Conservation (phyloP, 1,140 invertebrate genomes). For the Oryzaephilus surinamensis region DNA sequence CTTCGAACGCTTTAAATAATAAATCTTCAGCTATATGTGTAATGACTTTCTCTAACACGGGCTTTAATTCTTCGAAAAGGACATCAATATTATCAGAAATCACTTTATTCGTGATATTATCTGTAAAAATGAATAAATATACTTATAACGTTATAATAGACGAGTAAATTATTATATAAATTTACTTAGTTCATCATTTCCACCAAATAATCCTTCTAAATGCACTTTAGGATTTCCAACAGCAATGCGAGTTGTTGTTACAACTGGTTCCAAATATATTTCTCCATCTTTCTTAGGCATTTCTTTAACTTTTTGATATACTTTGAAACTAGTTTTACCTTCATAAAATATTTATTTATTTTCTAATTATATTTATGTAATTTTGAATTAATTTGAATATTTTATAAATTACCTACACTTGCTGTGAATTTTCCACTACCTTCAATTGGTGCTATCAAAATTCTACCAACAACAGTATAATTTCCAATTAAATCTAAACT, state of each 20-base stretch:
- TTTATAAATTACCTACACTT: constrained; percentile 13
- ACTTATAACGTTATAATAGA: constrained; percentile 1
- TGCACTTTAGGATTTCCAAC: constrained; percentile 17
- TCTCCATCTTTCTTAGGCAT: constrained; percentile 1
- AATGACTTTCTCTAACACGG: constrained; percentile 21
- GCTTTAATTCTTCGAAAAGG: constrained; percentile 22
- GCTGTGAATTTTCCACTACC: constrained; percentile 21
- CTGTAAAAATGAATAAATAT: constrained; percentile 16
- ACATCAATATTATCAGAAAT: constrained; percentile 24
- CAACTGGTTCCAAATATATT: constrained; percentile 6
- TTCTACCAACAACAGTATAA: constrained; percentile 19
- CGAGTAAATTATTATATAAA: constrained; percentile 5
- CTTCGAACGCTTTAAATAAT: constrained; percentile 15
- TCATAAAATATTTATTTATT: no score
- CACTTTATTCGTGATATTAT: constrained; percentile 21
- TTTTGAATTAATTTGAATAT: neutral
- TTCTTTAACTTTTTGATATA: constrained; percentile 5
- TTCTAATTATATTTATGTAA: neutral
- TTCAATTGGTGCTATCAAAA: constrained; percentile 22
- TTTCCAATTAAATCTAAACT: constrained; percentile 14
- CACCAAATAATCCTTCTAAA: constrained; percentile 20
- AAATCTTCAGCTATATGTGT: constrained; percentile 19
- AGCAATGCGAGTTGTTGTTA: constrained; percentile 17
- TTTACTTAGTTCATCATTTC: constrained; percentile 21
- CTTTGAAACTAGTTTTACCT: constrained; percentile 5